Evolutionary conservation across 2,888 invertebrate species (phyloP).

Genomic region (Spilarctia lutea): DNA sequence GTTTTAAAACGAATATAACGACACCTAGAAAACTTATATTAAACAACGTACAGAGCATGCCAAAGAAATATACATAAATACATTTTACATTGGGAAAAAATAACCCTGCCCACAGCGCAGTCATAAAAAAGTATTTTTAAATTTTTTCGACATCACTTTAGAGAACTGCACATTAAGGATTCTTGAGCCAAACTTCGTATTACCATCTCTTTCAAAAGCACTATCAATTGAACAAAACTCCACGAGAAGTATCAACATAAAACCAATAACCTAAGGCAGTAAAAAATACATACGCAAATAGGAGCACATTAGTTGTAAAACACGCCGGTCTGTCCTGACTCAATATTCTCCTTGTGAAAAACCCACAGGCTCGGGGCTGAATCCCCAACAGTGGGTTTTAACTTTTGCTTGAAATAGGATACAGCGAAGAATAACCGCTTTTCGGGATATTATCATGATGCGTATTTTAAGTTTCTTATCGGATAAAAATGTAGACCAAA

Average conservation of each 20-base stretch:
- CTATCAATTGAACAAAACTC: too few species aligned
- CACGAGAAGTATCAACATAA: not conserved
- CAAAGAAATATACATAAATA: too few species aligned
- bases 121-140: too few species aligned
- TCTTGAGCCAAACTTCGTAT: too few species aligned
- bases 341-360: conserved; percentile 36
- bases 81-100: too few species aligned
- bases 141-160: too few species aligned
- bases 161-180: too few species aligned
- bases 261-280: not conserved
- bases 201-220: too few species aligned
- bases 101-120: too few species aligned
- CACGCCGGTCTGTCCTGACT: conserved; percentile 27
- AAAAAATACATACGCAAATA: not conserved
- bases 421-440: conserved; percentile 22
- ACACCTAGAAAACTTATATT: too few species aligned
- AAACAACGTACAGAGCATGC: too few species aligned
- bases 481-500: not conserved
- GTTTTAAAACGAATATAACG: too few species aligned
- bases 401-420: conserved; percentile 45
- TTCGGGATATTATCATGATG: conserved; percentile 25
- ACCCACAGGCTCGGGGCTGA: conserved; percentile 32
- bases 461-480: not conserved
- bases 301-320: conserved; percentile 8
- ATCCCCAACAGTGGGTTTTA: conserved; percentile 39